Conservation (phyloP, 2,797 vertebrate species). For the Dryobates pubescens region DNA sequence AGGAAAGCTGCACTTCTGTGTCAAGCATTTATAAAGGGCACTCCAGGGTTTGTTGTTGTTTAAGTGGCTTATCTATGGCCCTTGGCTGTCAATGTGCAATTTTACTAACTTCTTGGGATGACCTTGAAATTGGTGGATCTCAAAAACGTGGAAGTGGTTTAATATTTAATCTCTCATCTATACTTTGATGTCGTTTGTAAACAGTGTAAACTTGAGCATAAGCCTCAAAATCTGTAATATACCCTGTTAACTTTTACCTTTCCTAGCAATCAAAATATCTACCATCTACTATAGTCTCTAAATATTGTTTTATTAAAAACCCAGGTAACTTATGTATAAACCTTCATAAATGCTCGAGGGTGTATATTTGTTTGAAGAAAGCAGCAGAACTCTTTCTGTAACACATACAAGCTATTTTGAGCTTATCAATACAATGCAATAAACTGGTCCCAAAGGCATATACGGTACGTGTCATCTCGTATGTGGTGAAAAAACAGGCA, state of each 20-base stretch:
- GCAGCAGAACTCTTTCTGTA: slow-evolving; percentile 21
- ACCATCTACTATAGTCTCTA: background rate
- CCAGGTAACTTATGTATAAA: background rate
- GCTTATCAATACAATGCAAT: slow-evolving; percentile 56
- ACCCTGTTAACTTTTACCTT: background rate
- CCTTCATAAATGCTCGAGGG: background rate
- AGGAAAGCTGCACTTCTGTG: background rate
- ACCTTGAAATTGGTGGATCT: background rate
- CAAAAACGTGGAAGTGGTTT: background rate
- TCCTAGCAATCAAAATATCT: background rate
- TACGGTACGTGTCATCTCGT: background rate
- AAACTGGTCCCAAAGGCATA: slow-evolving; percentile 46
- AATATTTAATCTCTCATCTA: background rate
- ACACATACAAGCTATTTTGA: slow-evolving; percentile 20
- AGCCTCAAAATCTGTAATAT: background rate
- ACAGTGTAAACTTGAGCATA: accelerated
- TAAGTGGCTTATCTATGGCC: background rate
- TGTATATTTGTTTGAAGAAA: slow-evolving; percentile 13
- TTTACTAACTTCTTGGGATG: background rate
- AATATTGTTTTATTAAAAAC: background rate
- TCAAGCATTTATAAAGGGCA: background rate
- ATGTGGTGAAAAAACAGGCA: background rate
- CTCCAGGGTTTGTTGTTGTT: background rate
- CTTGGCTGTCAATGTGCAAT: background rate
- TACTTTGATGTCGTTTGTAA: background rate